Evolutionary conservation across 2,888 invertebrate species (phyloP), one percentile per base, ranked within the genome.

Genomic region (Melinaea marsaeus): DNA sequence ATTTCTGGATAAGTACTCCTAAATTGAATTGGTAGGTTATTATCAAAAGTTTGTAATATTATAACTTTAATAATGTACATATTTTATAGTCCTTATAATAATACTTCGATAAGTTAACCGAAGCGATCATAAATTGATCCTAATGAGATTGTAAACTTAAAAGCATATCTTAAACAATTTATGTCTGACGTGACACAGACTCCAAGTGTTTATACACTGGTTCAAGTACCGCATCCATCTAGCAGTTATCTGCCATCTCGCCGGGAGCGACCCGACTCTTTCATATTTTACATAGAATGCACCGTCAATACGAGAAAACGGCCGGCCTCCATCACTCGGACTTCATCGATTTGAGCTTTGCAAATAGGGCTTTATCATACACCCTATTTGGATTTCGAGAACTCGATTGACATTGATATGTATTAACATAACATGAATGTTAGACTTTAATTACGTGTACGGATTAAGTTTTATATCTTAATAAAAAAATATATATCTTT

Each of bases 251-350:
- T 55, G 62, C 42, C 67, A 69, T 69, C 69, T 58, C 71, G 71
- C 71, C 77, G 66, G 77, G 72, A 80, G 81, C 74, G 68, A 69
- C 60, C 69, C 78, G 79, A 78, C 83, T 51, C 51, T 81, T 86
- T 88, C 88, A 88, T 88, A 89, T 89, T 90, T 90, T 86, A 88
- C 90, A 90, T 90, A 90, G 88, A 90, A 90, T 88, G 85, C 78
- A 74, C 83, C 83, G 87, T 85, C 88, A 83, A 84, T 86, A 82
- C 79, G 69, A 71, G 72, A 74, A 74, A 77, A 76, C 76, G 75
- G 80, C 82, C 83, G 77, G 80, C 79, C 85, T 85, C 87, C 86
- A 89, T 90, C 90, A 89, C 85, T 88, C 88, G 82, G 74, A 71
- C 76, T 76, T 74, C 76, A 81, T 80, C 82, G 79, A 80, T 79